Percentiles rank a stretch among this genome's conserved stretches.
Conservation (phyloP, 2,113 vertebrate species). For the Madoqua kirkii region DNA sequence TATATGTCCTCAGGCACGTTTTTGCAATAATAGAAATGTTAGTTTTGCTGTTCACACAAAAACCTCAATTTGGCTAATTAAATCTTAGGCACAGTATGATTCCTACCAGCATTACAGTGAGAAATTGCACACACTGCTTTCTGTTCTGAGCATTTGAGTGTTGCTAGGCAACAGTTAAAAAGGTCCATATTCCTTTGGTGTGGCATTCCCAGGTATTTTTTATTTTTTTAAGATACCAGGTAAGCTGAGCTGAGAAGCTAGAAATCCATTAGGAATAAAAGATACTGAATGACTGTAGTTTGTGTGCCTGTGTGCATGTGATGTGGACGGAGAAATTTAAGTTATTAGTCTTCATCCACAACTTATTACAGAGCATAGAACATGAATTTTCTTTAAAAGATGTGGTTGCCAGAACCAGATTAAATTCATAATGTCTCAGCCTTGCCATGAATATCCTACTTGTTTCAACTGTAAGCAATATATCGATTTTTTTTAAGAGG, state of each 20-base stretch:
- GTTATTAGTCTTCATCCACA: neutral
- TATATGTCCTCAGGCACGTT: neutral
- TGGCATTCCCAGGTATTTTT: neutral
- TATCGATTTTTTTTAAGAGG: neutral
- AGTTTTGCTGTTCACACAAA: neutral
- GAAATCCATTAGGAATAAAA: neutral
- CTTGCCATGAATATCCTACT: neutral
- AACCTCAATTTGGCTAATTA: neutral
- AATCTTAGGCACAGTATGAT: neutral
- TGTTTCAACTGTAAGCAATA: neutral
- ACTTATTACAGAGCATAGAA: neutral
- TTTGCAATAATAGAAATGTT: neutral
- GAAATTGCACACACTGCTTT: neutral
- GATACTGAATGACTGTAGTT: too few relatives aligned
- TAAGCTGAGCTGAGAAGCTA: neutral
- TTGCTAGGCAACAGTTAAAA: neutral
- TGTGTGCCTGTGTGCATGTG: neutral
- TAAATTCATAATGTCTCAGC: neutral
- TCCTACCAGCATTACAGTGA: neutral
- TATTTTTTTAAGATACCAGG: neutral
- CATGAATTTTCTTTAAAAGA: neutral
- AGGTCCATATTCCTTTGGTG: neutral
- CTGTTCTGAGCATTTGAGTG: neutral
- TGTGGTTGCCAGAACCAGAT: neutral
- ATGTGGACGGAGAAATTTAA: neutral